A percentile compares a stretch with the other conserved stretches of the same genome.
phyloP scores from a whole-genome alignment of 2,113 vertebrate species.

The Leucopsar rothschildi region DNA sequence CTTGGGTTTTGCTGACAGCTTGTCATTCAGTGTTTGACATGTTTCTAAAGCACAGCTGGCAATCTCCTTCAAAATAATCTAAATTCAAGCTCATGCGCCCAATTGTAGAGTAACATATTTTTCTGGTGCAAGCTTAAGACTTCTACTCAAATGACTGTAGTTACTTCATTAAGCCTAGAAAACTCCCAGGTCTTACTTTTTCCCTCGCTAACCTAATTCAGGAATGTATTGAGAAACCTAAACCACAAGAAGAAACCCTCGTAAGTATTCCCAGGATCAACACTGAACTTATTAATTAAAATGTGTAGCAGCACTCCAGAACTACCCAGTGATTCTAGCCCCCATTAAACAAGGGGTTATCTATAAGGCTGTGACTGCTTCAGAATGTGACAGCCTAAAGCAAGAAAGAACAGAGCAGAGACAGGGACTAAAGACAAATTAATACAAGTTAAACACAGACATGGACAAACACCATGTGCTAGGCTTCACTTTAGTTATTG shows the following conservation, averaged over 20 bases:
- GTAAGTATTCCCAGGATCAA: background rate
- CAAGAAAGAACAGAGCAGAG: background rate
- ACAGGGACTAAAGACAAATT: background rate
- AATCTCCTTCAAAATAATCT: background rate
- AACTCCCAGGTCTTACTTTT: background rate
- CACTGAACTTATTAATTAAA: background rate
- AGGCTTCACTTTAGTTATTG: background rate
- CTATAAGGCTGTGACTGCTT: background rate
- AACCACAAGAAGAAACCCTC: background rate
- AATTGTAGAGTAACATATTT: background rate
- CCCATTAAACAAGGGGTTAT: background rate
- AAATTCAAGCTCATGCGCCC: constrained; percentile 17
- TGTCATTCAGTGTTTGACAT: background rate
- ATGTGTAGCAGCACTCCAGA: background rate
- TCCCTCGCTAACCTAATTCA: background rate
- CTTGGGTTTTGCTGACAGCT: background rate
- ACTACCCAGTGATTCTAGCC: background rate
- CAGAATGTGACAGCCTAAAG: background rate
- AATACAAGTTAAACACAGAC: background rate
- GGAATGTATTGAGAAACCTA: background rate
- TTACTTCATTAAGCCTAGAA: background rate
- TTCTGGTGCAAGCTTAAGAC: constrained; percentile 22
- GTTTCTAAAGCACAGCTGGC: background rate
- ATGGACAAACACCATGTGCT: background rate
- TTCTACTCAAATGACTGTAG: background rate